Conservation (phyloP, 2,113 vertebrate species). For the Girardinichthys multiradiatus region DNA sequence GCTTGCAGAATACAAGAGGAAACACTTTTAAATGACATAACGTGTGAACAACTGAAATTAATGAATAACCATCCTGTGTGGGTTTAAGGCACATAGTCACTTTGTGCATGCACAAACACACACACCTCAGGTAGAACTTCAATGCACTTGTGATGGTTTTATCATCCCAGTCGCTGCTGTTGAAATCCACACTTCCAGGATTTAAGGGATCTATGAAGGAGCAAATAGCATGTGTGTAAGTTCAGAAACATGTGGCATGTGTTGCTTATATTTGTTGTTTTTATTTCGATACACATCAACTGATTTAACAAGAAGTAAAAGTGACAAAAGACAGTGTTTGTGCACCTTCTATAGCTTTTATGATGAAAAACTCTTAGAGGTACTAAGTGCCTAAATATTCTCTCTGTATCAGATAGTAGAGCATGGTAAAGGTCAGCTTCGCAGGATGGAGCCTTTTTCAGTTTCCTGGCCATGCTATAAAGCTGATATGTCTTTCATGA, state of each 20-base stretch:
- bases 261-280: background rate
- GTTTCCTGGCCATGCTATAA: background rate
- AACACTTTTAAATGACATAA: background rate
- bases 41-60: background rate
- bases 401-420: background rate
- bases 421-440: too few species aligned
- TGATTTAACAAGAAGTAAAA: background rate
- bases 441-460: background rate
- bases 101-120: background rate
- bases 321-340: background rate
- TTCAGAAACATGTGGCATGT: background rate
- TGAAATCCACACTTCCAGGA: conserved; percentile 90
- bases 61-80: background rate
- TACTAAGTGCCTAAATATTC: background rate
- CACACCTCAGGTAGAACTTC: conserved; percentile 97
- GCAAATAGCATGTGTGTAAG: background rate
- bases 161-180: conserved; percentile 89
- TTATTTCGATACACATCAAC: background rate
- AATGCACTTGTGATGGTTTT: conserved; percentile 97
- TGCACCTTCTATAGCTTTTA: background rate
- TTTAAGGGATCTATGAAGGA: conserved; percentile 84
- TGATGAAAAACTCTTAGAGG: background rate
- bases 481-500: background rate
- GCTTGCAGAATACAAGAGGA: background rate
- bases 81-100: background rate